These are phyloP conservation scores for Bacillus rossius DNA, from an alignment of 1,140 invertebrate genomes.

Conservation along the genomic window DNA sequence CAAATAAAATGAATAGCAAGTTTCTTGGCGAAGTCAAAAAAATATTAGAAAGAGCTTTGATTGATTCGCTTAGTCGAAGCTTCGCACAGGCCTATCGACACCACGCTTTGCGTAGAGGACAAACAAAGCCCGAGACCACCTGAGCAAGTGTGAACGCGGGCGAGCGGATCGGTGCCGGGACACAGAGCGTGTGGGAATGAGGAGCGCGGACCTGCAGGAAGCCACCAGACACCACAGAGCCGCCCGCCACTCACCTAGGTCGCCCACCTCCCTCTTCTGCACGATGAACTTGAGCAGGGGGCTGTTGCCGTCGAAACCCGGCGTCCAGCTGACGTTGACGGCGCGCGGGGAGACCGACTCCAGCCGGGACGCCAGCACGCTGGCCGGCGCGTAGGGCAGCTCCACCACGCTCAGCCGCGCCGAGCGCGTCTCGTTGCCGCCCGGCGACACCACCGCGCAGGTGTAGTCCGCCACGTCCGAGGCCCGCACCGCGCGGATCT, in stretches of 20 bases:
- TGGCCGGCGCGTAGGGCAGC: slow-evolving; percentile 85
- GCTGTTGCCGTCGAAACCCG: slow-evolving; percentile 95
- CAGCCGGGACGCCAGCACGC: slow-evolving; percentile 69
- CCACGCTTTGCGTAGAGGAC: too few species aligned
- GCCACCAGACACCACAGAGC: too few species aligned
- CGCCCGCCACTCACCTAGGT: slow-evolving; percentile 60
- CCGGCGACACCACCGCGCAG: slow-evolving; percentile 76
- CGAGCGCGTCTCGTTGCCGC: slow-evolving; percentile 85
- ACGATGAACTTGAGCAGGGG: slow-evolving; percentile 91
- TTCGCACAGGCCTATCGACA: too few species aligned
- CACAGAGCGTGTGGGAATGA: too few species aligned
- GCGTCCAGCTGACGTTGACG: slow-evolving; percentile 91
- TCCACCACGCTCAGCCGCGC: slow-evolving; percentile 87
- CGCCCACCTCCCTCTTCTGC: slow-evolving; percentile 82
- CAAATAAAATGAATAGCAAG: too few species aligned
- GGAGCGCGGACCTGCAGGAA: too few species aligned
- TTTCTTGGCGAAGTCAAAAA: too few species aligned
- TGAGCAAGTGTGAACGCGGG: too few species aligned
- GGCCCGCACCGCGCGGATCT: slow-evolving; percentile 74
- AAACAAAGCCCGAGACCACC: too few species aligned
- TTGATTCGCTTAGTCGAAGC: too few species aligned
- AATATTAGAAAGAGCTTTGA: too few species aligned
- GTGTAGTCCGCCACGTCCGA: slow-evolving; percentile 77
- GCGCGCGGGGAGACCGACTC: slow-evolving; percentile 51
- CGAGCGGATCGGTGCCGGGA: too few species aligned